Base-by-base conservation (phyloP, 2,113 vertebrate genomes). In the Arenaria interpres region DNA sequence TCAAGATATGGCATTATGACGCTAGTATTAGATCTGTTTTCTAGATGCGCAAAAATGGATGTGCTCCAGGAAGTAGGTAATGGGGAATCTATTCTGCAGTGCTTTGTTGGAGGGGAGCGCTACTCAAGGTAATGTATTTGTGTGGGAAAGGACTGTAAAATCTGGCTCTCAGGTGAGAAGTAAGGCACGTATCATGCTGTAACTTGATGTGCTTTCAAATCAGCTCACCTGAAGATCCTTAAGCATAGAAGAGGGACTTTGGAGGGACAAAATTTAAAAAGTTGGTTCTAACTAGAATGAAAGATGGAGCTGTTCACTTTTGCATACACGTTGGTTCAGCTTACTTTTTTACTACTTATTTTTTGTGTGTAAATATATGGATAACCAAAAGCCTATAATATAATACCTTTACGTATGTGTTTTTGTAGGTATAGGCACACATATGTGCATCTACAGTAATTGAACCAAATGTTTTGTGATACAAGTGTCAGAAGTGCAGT, bases 401-500 rank as follows among this genome's bases (percentile, higher is more conserved):
- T 25, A 83, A 75, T 4, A 14, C 21, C 39, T 62, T 76, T 74
- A 28, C 1, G 0, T 21, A 32, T 81, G n/a, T 71, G 20, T 71
- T 63, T 89, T 27, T 75, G 41, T 88, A 74, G 56, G 51, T 64
- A 15, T 46, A 66, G 37, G 50, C 9, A 12, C 15, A 19, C 11
- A 41, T 6, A n/a, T 2, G 11, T 2, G 12, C 32, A 23, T 25
- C 73, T 87, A 30, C 35, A 53, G 74, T 76, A 95, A 81, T 23
- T 87, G 76, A 93, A 64, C 27, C 22, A 64, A 87, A 92, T 87
- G 87, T 60, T 88, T 90, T 60, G 89, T 62, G 80, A 56, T 89
- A n/a, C 30, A 78, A 71, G 60, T 86, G 80, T 93, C 57, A 90
- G 45, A 89, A 84, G 43, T 51, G 33, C 60, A 84, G 51, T 43